Evolutionary conservation across 1,140 invertebrate genomes (phyloP), one percentile per base, ranked within the genome.

Genomic region (Bradysia coprophila): DNA sequence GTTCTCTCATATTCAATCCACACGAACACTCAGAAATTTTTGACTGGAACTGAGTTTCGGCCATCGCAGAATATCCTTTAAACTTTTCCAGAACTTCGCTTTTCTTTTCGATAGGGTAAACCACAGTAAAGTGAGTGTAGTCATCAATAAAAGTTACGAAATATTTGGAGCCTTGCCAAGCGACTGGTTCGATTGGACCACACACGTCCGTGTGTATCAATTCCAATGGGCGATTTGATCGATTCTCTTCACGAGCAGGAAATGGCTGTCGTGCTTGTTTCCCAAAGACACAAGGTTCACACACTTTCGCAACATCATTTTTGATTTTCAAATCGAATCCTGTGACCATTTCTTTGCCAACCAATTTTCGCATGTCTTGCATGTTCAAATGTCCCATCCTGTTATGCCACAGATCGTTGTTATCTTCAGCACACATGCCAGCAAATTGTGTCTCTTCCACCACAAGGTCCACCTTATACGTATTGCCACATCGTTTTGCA

Each of bases 131-230:
- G 47, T 54, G 48, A 11, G 54, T 57, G 46, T 39, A 63, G 47
- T 64, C 55, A 48, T 63, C 61, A 34, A 54, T 53, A 32, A 60
- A 58, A 19, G 52, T 52, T 18, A 60, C 45, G 49, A 61, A 58
- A 47, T 62, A 63, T 21, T 46, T 52, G 20, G 49, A 39, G 20
- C 50, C 48, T 38, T 60, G 48, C 22, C 32, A 43, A 4, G 53
- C 50, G 19, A 32, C 15, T 42, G 51, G 52, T 37, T 43, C 48
- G 19, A 63, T 56, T 20, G 52, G 55, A 33, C 54, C 56, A 50
- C 53, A 61, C 0, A 59, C 49, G 47, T 61, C 58, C 24, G 46
- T 52, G 38, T 58, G 54, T 38, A 63, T 47, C 38, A 57, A 36
- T 44, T 59, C 49, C 40, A 53, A 41, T 9, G 46, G 22, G 15